Evolutionary conservation across 2,113 vertebrate genomes (phyloP).

Genomic region (Platichthys flesus): DNA sequence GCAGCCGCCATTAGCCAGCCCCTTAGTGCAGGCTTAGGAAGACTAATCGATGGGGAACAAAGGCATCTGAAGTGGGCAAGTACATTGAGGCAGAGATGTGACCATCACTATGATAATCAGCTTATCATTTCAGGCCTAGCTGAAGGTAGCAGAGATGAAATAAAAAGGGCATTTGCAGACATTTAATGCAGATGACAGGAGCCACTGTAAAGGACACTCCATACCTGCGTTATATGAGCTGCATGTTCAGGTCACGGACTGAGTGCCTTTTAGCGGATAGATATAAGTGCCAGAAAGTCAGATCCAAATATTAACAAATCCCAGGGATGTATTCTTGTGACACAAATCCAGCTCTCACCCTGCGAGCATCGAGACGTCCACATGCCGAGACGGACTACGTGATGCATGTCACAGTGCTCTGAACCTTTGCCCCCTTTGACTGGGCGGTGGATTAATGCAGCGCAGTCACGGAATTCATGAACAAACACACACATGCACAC

Average conservation of each 20-base stretch:
- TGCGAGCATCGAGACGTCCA: constrained; percentile 45
- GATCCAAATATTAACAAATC: constrained; percentile 25
- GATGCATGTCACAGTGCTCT: constrained; percentile 40
- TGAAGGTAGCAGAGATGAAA: constrained; percentile 27
- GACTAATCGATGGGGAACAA: constrained; percentile 55
- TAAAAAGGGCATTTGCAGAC: constrained; percentile 40
- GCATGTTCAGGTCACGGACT: constrained; percentile 35
- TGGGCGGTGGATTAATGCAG: constrained; percentile 25
- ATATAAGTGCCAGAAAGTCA: constrained; percentile 9
- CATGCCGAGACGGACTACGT: constrained; percentile 46
- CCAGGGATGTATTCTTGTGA: constrained; percentile 27
- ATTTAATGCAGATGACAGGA: constrained; percentile 21
- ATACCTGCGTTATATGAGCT: constrained; percentile 5
- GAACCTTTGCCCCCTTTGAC: constrained; percentile 58
- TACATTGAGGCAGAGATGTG: constrained; percentile 29
- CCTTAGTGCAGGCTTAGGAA: constrained; percentile 51
- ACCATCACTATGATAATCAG: constrained; percentile 44
- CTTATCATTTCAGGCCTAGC: constrained; percentile 40
- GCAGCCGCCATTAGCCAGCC: constrained; percentile 62
- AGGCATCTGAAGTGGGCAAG: constrained; percentile 42
- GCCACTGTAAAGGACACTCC: constrained; percentile 27
- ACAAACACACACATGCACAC: constrained; percentile 41
- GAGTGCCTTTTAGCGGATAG: constrained; percentile 32
- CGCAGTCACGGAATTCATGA: constrained; percentile 45
- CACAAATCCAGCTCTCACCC: constrained; percentile 41